These are phyloP conservation scores for Geophilus truncorum DNA, from an alignment of 2,888 invertebrate genomes.

Conservation along the genomic window DNA sequence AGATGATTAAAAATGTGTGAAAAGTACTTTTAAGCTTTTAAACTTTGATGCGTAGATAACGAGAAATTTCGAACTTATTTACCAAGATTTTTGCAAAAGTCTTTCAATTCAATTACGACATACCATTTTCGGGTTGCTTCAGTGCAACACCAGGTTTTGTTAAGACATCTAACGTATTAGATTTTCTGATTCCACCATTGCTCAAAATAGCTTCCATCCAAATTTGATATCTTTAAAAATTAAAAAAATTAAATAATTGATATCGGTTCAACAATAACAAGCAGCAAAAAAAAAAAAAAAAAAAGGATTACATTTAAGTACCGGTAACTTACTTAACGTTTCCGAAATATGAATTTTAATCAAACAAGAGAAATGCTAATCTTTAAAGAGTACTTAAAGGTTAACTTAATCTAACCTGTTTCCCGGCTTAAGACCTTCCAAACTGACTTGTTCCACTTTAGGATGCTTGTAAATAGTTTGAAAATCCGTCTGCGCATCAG, in stretches of 20 bases:
- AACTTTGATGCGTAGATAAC: no score
- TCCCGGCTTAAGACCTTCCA: conserved; percentile 65
- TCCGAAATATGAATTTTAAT: background rate
- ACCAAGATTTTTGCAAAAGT: no score
- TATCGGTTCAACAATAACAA: background rate
- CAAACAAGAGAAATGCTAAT: background rate
- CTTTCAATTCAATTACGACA: no score
- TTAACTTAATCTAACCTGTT: conserved; percentile 51
- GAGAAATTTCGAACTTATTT: no score
- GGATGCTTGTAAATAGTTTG: conserved; percentile 69
- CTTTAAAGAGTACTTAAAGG: background rate
- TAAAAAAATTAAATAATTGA: conserved; percentile 16
- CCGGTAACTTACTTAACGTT: background rate
- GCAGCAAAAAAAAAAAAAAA: conserved; percentile 22
- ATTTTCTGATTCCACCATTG: conserved; percentile 82
- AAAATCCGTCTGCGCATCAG: conserved; percentile 63
- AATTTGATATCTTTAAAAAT: conserved; percentile 63
- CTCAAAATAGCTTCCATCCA: conserved; percentile 87
- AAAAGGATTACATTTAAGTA: conserved; percentile 2
- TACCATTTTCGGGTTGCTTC: conserved; percentile 37
- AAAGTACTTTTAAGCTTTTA: no score
- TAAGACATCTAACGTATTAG: conserved; percentile 79
- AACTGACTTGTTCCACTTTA: conserved; percentile 62
- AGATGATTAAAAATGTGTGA: no score
- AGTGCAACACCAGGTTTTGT: conserved; percentile 64